Evolutionary conservation across 2,888 invertebrate genomes (phyloP).

Genomic region (Cordilura impudica): DNA sequence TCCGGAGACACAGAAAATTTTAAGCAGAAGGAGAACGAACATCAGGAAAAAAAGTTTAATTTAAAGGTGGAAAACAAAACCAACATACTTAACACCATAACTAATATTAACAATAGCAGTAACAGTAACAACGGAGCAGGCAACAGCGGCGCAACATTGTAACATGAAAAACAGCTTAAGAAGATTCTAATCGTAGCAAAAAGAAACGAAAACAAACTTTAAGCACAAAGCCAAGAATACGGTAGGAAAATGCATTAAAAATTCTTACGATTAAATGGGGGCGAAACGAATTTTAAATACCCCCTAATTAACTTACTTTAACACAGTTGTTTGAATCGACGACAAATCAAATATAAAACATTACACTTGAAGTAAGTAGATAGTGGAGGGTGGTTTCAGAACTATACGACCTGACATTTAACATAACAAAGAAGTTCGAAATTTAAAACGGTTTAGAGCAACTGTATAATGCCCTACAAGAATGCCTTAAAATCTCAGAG

Average conservation of each 20-base stretch:
- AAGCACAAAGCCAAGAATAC: background rate
- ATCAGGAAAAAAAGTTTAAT: constrained; percentile 35
- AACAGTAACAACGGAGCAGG: background rate
- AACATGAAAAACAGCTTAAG: constrained; percentile 44
- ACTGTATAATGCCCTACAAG: too few relatives aligned
- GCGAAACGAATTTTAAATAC: too few relatives aligned
- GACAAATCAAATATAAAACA: too few relatives aligned
- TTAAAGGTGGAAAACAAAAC: constrained; percentile 47
- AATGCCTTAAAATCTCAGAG: too few relatives aligned
- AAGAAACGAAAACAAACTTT: background rate
- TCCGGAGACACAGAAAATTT: background rate
- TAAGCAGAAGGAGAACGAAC: constrained; percentile 18
- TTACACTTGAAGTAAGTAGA: too few relatives aligned
- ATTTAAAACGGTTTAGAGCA: too few relatives aligned
- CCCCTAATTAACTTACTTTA: too few relatives aligned
- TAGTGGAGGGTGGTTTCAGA: too few relatives aligned
- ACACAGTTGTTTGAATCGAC: too few relatives aligned
- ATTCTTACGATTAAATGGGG: too few relatives aligned
- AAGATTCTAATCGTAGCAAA: constrained; percentile 43
- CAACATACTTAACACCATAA: constrained; percentile 51
- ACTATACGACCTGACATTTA: too few relatives aligned
- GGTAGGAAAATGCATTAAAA: background rate
- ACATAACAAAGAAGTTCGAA: too few relatives aligned
- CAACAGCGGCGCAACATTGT: constrained; percentile 36
- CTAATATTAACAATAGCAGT: constrained; percentile 23